A percentile compares a stretch with the other conserved stretches of the same genome.
Evolutionary conservation across 1,140 invertebrate species (phyloP).

Genomic region (Sinella curviseta): DNA sequence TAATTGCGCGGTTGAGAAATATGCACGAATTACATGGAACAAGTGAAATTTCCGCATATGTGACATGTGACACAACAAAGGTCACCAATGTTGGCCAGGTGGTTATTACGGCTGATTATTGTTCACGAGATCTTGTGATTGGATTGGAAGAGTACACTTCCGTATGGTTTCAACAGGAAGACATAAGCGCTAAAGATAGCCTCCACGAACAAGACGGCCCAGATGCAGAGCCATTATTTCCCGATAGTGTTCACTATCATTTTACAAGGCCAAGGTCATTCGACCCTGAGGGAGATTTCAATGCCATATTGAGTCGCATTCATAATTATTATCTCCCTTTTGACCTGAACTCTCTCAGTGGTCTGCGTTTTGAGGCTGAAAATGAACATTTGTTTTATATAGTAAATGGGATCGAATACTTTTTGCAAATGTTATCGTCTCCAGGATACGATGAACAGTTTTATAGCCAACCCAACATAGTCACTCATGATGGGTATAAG

Average conservation of each 20-base stretch:
- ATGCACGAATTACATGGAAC: background rate
- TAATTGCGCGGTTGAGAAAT: background rate
- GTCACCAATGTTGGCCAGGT: background rate
- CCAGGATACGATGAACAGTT: background rate
- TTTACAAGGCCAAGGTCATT: background rate
- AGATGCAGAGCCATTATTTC: no score
- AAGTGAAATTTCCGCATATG: background rate
- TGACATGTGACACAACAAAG: background rate
- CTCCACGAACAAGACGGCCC: background rate
- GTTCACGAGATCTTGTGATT: background rate
- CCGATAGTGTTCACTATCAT: background rate
- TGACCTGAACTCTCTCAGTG: background rate
- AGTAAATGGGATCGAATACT: background rate
- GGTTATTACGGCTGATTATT: background rate
- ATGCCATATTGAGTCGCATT: background rate
- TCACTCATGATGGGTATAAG: background rate
- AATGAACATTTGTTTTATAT: background rate
- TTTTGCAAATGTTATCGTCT: background rate
- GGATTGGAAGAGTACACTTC: background rate
- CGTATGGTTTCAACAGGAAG: background rate
- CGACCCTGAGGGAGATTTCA: background rate
- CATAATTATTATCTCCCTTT: constrained; percentile 4
- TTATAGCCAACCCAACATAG: background rate
- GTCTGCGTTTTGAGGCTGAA: background rate
- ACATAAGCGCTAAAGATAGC: no score